Conservation (phyloP, 2,888 invertebrate species). For the Lasioglossum malachurum region DNA sequence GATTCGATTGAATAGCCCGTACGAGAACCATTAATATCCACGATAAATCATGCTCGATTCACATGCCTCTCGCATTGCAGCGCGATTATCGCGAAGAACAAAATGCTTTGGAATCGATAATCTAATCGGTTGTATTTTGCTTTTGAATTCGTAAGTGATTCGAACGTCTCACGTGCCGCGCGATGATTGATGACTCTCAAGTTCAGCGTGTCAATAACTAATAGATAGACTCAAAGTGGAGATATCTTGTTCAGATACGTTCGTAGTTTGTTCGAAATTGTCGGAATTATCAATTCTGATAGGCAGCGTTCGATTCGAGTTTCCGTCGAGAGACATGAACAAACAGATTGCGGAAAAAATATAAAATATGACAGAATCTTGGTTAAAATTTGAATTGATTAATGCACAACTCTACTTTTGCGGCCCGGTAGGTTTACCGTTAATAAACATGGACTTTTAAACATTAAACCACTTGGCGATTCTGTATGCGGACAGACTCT, state of each 20-base stretch:
- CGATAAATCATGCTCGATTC: neutral
- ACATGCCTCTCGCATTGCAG: neutral
- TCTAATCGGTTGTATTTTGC: neutral
- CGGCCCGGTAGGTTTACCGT: too few relatives aligned
- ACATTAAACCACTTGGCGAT: too few relatives aligned
- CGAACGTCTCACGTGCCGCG: neutral
- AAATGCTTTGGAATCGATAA: neutral
- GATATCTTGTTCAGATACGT: conserved; percentile 6
- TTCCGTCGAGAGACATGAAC: too few relatives aligned
- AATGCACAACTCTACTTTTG: too few relatives aligned
- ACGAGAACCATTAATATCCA: neutral
- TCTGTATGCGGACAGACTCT: neutral
- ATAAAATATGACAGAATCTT: too few relatives aligned
- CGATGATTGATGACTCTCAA: conserved; percentile 21
- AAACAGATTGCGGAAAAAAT: too few relatives aligned
- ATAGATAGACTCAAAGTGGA: neutral
- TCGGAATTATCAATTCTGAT: neutral
- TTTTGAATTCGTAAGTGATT: conserved; percentile 9
- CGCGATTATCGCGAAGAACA: neutral
- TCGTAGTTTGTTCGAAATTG: neutral
- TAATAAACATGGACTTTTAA: too few relatives aligned
- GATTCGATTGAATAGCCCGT: too few relatives aligned
- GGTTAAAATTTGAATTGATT: too few relatives aligned
- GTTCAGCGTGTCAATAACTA: conserved; percentile 18
- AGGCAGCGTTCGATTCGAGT: neutral